Base-by-base conservation (phyloP, 2,113 vertebrate species). In the Elaphurus davidianus region DNA sequence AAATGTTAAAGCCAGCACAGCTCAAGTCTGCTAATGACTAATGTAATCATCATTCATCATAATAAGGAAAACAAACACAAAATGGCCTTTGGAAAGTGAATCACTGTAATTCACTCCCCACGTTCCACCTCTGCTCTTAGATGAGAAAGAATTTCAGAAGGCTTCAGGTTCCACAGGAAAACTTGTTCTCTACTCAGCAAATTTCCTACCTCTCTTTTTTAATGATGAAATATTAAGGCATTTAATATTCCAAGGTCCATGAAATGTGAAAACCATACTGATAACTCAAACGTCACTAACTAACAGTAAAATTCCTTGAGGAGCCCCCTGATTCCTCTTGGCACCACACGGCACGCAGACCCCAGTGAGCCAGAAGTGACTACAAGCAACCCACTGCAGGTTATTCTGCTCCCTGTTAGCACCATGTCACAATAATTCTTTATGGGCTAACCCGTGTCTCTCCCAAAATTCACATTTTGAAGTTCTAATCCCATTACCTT, bases 261-360 rank as follows among this genome's bases (percentile, higher is more conserved):
- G 91, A 96, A 87, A 89, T 57, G 93, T 21, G 57, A 96, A 97
- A 88, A 84, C 5, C 76, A 93, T 47, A 54, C 15, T 86, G 57
- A 93, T 71, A 23, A 90, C 33, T 95, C 30, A 67, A 92, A 92
- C 2, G 36, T 76, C 84, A 93, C 54, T 67, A 67, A 93, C 52
- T 57, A 67, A 92, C 1, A 57, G 15, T 23, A 62, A 45, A 83
- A 90, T 47, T 79, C 74, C 88, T 54, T 7, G 2, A 93, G 71
- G 25, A 33, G 5, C 6, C 71, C 2, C 79, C 17, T 40, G 28
- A 87, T 21, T 87, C 21, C 83, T 83, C 25, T 62, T 74, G 89
- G 84, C 14, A 54, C 50, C 5, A 17, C 19, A 84, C 6, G 1
- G 57, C 23, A 64, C 2, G 5, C 11, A 8, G 19, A 95, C 8